These are phyloP conservation scores for Drosophila subobscura DNA, from an alignment of 1,140 invertebrate species.

Conservation along the genomic window DNA sequence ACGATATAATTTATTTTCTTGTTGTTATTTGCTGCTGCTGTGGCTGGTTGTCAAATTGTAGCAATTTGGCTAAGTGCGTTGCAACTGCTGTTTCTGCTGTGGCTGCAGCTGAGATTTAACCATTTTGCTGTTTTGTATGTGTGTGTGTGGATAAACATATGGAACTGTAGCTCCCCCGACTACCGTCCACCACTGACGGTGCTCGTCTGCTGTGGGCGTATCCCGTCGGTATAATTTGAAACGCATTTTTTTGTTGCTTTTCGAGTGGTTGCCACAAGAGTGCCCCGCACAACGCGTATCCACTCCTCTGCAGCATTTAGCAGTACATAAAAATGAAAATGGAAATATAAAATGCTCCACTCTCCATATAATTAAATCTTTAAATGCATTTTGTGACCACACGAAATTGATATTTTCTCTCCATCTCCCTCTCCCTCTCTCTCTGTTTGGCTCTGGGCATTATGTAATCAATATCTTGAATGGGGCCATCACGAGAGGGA, in stretches of 20 bases:
- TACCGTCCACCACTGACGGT: neutral
- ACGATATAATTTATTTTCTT: neutral
- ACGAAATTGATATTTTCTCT: constrained; percentile 42
- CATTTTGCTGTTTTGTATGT: too few species aligned
- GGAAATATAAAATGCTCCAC: constrained; percentile 34
- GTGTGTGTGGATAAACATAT: constrained; percentile 11
- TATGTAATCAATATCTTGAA: constrained; percentile 51
- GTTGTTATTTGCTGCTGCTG: constrained; percentile 42
- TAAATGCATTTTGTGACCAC: constrained; percentile 50
- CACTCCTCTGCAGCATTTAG: constrained; percentile 80
- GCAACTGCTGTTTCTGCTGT: constrained; percentile 41
- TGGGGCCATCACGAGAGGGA: constrained; percentile 33
- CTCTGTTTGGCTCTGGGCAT: constrained; percentile 8
- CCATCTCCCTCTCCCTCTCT: too few species aligned
- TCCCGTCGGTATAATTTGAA: constrained; percentile 48
- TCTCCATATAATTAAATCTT: constrained; percentile 62
- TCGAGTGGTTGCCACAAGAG: constrained; percentile 54
- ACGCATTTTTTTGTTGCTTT: constrained; percentile 43
- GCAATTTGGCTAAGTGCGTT: constrained; percentile 69
- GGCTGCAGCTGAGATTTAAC: constrained; percentile 27
- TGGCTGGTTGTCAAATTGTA: constrained; percentile 59
- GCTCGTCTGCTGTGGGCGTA: constrained; percentile 50
- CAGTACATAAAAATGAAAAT: constrained; percentile 71
- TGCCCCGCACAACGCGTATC: constrained; percentile 6
- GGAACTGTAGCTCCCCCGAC: constrained; percentile 21